Evolutionary conservation across 1,140 invertebrate genomes (phyloP), one percentile per base, ranked within the genome.

Genomic region (Eumeta japonica): DNA sequence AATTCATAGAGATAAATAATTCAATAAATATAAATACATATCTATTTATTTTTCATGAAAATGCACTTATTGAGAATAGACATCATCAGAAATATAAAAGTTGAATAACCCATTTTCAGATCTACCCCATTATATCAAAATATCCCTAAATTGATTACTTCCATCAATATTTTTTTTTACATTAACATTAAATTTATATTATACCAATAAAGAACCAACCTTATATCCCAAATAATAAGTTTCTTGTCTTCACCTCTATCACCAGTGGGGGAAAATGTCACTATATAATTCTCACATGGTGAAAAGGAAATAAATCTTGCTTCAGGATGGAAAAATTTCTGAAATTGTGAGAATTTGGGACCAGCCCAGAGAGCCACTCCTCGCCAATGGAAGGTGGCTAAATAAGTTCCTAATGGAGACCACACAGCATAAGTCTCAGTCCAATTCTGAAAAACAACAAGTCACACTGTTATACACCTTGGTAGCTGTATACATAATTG

Each of bases 321-420:
- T 50, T 88, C 87, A 2, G 82, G 78, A 64, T 99, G 97, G 39
- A 81, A 83, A 65, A 98, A 98, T 55, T 89, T 88, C 58, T 90
- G 88, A 43, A 97, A 89, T 65, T 96, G 91, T 5, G 83, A 81
- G 75, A 97, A 98, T 45, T 89, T 86, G 18, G 92, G 88, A 1
- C 96, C 95, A 32, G 93, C 96, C 97, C 97, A 99, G 13, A 99
- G 76, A 0, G 92, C 94, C 38, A 98, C 92, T 46, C 97, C 97
- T 50, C 88, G 84, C 61, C 87, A 87, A 66, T 99, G 97, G 71
- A 98, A 94, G 0, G 97, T 98, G 0, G 94, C 86, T 24, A 99
- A 75, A 70, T 95, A 99, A 2, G 94, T 97, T 19, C 97, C 97
- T 20, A 94, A 75, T 1, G 94, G 96, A 13, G 96, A 98, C 96